These are phyloP conservation scores for Macrosiphum euphorbiae DNA, from an alignment of 2,888 invertebrate genomes.

Conservation along the genomic window DNA sequence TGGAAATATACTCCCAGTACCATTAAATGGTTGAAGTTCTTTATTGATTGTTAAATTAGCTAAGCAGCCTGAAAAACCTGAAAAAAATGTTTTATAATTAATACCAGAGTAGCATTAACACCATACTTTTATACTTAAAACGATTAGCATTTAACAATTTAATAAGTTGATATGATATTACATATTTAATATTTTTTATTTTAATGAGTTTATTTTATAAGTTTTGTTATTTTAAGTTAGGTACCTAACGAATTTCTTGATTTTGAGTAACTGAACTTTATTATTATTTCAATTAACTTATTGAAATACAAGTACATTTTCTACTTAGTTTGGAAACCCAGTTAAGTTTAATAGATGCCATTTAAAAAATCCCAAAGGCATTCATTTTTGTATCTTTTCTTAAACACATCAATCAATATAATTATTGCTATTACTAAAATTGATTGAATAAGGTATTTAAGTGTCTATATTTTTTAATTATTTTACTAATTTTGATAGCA, in stretches of 20 bases:
- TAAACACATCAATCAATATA: not conserved
- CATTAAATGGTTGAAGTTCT: constrained; percentile 90
- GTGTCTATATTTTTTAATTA: not conserved
- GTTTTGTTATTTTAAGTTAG: not conserved
- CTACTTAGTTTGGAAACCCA: not conserved
- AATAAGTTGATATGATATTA: not conserved
- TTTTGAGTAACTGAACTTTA: not conserved
- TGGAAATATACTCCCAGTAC: constrained; percentile 85
- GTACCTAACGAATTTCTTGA: not conserved
- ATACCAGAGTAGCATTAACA: not conserved
- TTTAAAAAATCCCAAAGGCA: not conserved
- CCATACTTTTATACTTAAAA: not conserved
- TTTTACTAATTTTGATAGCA: not conserved
- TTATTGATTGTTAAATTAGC: constrained; percentile 90
- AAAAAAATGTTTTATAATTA: not conserved
- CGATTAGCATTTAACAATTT: not conserved
- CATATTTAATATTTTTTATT: not conserved
- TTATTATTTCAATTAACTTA: not conserved
- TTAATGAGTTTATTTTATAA: not conserved
- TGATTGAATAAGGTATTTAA: not conserved
- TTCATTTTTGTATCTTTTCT: not conserved
- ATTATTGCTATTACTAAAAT: not conserved
- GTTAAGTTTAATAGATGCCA: not conserved
- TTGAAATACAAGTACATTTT: not conserved
- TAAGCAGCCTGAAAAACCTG: constrained; percentile 88